Evolutionary conservation across 2,797 vertebrate genomes (phyloP), one percentile per base, ranked within the genome.

Genomic region (Zalophus californianus): DNA sequence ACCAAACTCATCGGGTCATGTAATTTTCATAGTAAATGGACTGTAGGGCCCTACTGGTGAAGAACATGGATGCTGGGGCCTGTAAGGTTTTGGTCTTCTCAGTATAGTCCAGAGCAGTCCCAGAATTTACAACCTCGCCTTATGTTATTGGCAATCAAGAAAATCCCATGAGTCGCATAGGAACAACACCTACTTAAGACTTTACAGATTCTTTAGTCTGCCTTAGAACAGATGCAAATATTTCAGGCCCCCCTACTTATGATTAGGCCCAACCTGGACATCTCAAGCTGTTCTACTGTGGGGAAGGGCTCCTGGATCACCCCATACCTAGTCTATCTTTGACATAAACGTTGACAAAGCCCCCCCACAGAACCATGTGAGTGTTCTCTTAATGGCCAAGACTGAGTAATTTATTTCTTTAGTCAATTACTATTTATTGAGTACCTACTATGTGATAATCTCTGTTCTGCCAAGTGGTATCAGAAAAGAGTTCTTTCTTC

Each of bases 1-100:
- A 85, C 44, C 41, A 23, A 15, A 18, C 8, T 62, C 3, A 9
- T 50, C 56, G 87, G n/a, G 11, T 50, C 79, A 64, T 29, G 32
- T 54, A 29, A 52, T 35, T 75, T 79, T 77, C 78, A 32, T 23
- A 52, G 21, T 54, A 78, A 89, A 70, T 7, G 79, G 25, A 48
- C 10, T 14, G 0, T 2, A 52, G 6, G 14, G 12, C 2, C 38
- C 54, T 60, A 0, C 4, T 12, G 21, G 20, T 60, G 5, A 83
- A 72, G 48, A 20, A 21, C 18, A 23, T n/a, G 35, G 60, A 27
- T 32, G 0, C 9, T 50, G 14, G 12, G 3, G 3, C 52, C 77
- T 68, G 0, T 4, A 48, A 2, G 20, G n/a, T 77, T 66, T 78
- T 2, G 62, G 4, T 32, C 12, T 41, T 5, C 13, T 86, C 50